Evolutionary conservation across 2,888 invertebrate species (phyloP), one percentile per base, ranked within the genome.

Genomic region (Amphipyra tragopoginis): DNA sequence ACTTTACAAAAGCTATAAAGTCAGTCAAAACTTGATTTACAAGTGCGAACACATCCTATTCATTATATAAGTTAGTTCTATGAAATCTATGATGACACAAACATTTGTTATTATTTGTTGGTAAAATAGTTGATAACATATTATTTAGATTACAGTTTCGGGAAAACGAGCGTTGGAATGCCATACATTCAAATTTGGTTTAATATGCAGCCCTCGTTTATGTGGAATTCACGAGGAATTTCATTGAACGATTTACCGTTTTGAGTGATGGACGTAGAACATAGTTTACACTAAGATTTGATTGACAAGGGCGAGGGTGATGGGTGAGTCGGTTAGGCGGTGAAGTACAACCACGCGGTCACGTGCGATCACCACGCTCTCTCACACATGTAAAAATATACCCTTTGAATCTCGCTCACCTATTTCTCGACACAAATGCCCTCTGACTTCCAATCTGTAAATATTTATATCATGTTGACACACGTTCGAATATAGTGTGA

Each of bases 301-400:
- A 90, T 90, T 90, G 90, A 90, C 88, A 89, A 85, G 88, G 89
- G 88, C 87, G 79, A 62, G 58, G 49, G 51, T 54, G 65, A 64
- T 65, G 58, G 71, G 75, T 39, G 65, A 51, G 67, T 49, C 52
- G 71, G 45, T 36, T 69, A 56, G 69, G 48, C 58, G 56, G 50
- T 51, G 74, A 55, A 68, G 49, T 65, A 65, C 51, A 52, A 60
- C 26, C 34, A 21, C 61, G 57, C 72, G 72, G 79, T 77, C 80
- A 83, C 83, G 84, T 77, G 81, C 77, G 63, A 49, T 42, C 49
- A 61, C 60, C 72, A 55, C 60, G 62, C 64, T 57, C 57, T 60
- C 64, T 61, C 63, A 47, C 49, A 65, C 60, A 49, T 53, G 77
- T 80, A 85, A 71, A 82, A 84, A n/a, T n/a, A n/a, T 79, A 84